Evolutionary conservation across 2,888 invertebrate species (phyloP).

Genomic region (Horisme vitalbata): DNA sequence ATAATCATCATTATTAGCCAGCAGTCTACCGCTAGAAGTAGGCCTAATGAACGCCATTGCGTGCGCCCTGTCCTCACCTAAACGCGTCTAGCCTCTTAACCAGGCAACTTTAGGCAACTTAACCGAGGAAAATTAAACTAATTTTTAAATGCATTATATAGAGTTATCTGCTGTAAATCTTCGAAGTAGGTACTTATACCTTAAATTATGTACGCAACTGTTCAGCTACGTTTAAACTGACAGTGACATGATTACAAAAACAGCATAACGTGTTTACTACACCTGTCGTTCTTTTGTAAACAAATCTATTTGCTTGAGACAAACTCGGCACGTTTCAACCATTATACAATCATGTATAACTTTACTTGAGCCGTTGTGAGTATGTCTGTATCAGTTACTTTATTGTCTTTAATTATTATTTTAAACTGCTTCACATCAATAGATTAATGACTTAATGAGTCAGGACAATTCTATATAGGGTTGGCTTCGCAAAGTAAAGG

Average conservation of each 20-base stretch:
- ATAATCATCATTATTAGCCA: no score
- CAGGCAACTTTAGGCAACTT: no score
- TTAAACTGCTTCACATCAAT: background rate
- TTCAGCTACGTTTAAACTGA: conserved; percentile 1
- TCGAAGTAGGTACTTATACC: no score
- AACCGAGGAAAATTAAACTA: no score
- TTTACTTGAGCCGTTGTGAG: conserved; percentile 22
- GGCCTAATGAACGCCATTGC: no score
- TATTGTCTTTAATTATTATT: conserved; percentile 7
- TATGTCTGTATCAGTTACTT: conserved; percentile 1
- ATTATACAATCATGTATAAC: conserved; percentile 46
- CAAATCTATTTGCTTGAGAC: conserved; percentile 24
- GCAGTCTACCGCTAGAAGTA: no score
- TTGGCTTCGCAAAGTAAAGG: background rate
- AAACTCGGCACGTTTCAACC: conserved; percentile 44
- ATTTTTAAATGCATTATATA: no score
- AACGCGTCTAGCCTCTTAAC: no score
- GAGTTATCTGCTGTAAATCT: no score
- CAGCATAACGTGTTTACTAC: conserved; percentile 23
- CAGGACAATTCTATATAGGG: background rate
- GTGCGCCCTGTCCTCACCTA: no score
- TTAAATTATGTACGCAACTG: no score
- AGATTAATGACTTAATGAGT: background rate
- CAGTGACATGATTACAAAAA: conserved; percentile 27
- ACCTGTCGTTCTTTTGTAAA: conserved; percentile 7